phyloP scores from a whole-genome alignment of 2,113 vertebrate species.

The Gallinago undulata region DNA sequence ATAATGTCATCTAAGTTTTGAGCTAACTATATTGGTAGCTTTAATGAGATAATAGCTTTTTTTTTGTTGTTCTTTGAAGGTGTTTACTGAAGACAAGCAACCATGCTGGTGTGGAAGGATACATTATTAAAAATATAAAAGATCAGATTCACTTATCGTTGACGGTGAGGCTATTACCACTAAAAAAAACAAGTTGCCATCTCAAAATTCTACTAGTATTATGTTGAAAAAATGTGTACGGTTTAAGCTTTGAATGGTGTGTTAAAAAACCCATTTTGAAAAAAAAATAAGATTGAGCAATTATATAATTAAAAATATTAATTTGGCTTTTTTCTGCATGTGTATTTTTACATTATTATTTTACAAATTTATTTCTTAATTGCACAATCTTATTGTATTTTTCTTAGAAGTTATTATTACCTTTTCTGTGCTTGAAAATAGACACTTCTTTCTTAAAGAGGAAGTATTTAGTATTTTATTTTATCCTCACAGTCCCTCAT shows the following conservation, averaged over 20 bases:
- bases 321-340: not conserved
- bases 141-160: conserved; percentile 85
- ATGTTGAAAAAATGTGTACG: not conserved
- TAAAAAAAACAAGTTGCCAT: not conserved
- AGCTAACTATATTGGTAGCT: not conserved
- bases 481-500: not conserved
- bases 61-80: conserved; percentile 72
- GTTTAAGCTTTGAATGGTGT: not conserved
- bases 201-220: not conserved
- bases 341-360: not conserved
- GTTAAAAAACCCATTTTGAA: not conserved
- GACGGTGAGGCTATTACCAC: conserved; percentile 76
- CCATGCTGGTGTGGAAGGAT: conserved; percentile 89
- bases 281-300: not conserved
- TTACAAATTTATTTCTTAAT: not conserved
- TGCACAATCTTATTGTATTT: not conserved
- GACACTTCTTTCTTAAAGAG: not conserved
- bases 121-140: conserved; percentile 91
- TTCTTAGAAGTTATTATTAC: not conserved
- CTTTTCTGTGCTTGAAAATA: not conserved
- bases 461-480: not conserved
- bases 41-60: not conserved
- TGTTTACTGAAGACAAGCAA: conserved; percentile 90
- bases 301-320: not conserved
- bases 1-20: not conserved